Evolutionary conservation across 1,140 invertebrate species (phyloP).

Genomic region (Platyura marginata): DNA sequence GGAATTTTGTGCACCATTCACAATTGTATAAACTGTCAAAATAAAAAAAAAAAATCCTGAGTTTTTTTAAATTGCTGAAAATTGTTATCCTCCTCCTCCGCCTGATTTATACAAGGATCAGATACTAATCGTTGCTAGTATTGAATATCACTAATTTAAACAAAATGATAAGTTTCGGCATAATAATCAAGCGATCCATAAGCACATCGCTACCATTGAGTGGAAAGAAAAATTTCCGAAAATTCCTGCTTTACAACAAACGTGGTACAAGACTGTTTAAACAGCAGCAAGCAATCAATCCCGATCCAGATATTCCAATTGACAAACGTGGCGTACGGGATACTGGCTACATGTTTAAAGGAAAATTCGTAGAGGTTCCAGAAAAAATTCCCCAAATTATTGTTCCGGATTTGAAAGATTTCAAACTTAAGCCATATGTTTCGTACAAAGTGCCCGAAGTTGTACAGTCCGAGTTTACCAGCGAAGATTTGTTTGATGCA

Average conservation of each 20-base stretch:
- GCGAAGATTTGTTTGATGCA: conserved; percentile 67
- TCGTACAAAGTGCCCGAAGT: conserved; percentile 63
- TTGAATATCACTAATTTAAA: too few species aligned
- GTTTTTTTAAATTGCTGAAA: too few species aligned
- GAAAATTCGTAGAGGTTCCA: conserved; percentile 43
- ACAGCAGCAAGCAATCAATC: conserved; percentile 30
- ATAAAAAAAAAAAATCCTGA: too few species aligned
- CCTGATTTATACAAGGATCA: too few species aligned
- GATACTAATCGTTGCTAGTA: too few species aligned
- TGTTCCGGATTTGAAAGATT: conserved; percentile 71
- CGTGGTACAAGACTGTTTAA: conserved; percentile 48
- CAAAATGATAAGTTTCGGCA: too few species aligned
- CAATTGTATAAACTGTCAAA: too few species aligned
- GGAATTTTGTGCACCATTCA: too few species aligned
- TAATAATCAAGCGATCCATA: conserved; percentile 30
- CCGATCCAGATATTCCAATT: conserved; percentile 37
- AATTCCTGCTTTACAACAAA: conserved; percentile 51
- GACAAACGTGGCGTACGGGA: conserved; percentile 45
- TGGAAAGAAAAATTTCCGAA: conserved; percentile 62
- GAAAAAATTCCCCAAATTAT: conserved; percentile 87
- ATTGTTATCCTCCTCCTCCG: too few species aligned
- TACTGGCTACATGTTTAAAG: conserved; percentile 32
- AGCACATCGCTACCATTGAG: conserved; percentile 32
- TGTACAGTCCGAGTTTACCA: conserved; percentile 57
- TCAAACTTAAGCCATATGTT: conserved; percentile 80